phyloP scores from a whole-genome alignment of 2,797 vertebrate species.

The Etheostoma perlongum region DNA sequence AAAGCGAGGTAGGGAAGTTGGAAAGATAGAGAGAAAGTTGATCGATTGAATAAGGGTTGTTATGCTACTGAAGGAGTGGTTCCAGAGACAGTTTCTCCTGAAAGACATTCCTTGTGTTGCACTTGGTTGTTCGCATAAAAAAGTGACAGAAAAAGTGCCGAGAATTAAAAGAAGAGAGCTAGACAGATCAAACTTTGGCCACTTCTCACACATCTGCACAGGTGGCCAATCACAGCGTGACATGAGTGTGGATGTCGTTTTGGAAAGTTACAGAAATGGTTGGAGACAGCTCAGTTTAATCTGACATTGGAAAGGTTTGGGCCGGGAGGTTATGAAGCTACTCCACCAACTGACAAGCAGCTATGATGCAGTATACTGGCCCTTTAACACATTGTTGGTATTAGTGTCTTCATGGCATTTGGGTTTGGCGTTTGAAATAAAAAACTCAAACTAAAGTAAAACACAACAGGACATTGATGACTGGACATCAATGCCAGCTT shows the following conservation, averaged over 20 bases:
- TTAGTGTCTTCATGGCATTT: neutral
- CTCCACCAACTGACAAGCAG: neutral
- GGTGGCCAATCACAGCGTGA: neutral
- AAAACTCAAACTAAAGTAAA: neutral
- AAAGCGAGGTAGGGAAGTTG: neutral
- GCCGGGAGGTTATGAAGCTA: neutral
- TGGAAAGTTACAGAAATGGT: neutral
- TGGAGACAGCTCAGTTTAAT: neutral
- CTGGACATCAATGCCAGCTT: neutral
- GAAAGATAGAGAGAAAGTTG: neutral
- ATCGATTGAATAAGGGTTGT: neutral
- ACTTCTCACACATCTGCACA: neutral
- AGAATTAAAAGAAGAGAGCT: too few relatives aligned
- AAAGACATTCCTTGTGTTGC: neutral
- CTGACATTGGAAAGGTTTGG: neutral
- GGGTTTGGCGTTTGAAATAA: neutral
- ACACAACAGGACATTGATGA: neutral
- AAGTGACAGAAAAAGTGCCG: too few relatives aligned
- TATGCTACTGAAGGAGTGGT: neutral
- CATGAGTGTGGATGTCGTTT: neutral
- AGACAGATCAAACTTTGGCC: neutral
- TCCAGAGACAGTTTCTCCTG: neutral
- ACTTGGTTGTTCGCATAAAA: neutral
- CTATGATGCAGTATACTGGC: neutral
- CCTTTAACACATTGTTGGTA: neutral